These are phyloP conservation scores for Myotis findleyi DNA, from an alignment of 2,797 vertebrate genomes.

Conservation along the genomic window DNA sequence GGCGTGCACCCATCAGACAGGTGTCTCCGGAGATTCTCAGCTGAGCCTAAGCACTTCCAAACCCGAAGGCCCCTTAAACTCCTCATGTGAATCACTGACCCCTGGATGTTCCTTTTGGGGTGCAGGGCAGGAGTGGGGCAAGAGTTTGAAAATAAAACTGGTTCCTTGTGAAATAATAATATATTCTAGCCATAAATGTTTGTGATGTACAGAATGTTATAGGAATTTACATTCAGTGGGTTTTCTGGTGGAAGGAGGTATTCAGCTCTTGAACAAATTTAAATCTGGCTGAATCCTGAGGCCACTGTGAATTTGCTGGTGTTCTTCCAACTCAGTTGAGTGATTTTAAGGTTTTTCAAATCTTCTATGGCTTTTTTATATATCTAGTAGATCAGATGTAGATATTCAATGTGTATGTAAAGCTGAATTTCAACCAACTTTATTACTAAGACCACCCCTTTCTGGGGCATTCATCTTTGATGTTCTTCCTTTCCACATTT, in stretches of 20 bases:
- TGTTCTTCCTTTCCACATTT: conserved; percentile 74
- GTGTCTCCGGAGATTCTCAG: conserved; percentile 67
- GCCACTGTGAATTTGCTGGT: conserved; percentile 75
- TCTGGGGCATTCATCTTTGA: conserved; percentile 68
- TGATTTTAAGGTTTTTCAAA: conserved; percentile 86
- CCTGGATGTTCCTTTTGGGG: conserved; percentile 51
- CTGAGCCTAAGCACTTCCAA: neutral
- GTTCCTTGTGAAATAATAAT: conserved; percentile 82
- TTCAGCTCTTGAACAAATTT: conserved; percentile 54
- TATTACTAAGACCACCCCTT: conserved; percentile 75
- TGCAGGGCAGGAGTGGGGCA: conserved; percentile 69
- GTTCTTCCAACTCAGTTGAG: conserved; percentile 76
- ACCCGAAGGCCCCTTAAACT: neutral
- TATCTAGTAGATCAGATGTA: conserved; percentile 79
- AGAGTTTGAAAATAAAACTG: conserved; percentile 70
- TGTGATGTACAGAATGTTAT: conserved; percentile 51
- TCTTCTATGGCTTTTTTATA: conserved; percentile 78
- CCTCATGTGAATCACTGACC: neutral
- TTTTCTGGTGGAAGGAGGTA: neutral
- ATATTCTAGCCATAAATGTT: conserved; percentile 81
- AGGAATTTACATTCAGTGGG: neutral
- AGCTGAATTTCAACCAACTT: conserved; percentile 80
- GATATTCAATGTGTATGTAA: conserved; percentile 85
- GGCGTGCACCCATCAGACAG: neutral
- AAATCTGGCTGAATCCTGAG: conserved; percentile 66